A percentile compares a stretch with the other conserved stretches of the same genome.
These are phyloP conservation scores for Hylomyscus alleni DNA, from an alignment of 2,797 vertebrate genomes.

Conservation along the genomic window DNA sequence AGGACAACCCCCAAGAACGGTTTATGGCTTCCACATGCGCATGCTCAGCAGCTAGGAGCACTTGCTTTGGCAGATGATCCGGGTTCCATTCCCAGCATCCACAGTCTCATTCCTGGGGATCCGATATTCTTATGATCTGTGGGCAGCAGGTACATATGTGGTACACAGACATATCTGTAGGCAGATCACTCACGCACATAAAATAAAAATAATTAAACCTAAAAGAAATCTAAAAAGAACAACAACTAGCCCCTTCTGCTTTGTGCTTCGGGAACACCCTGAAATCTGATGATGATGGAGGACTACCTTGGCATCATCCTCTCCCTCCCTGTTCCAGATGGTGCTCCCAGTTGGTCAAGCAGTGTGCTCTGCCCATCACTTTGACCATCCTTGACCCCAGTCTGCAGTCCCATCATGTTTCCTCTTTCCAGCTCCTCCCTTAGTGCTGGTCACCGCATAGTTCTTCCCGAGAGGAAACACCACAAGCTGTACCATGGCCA, in stretches of 20 bases:
- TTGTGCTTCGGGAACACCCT: neutral
- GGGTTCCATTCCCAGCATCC: neutral
- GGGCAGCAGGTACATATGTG: neutral
- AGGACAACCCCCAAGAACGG: neutral
- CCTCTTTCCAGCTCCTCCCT: conserved; percentile 68
- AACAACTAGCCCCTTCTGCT: too few relatives aligned
- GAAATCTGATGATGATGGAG: accelerated
- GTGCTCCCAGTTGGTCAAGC: neutral
- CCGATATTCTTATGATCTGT: neutral
- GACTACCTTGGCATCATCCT: too few relatives aligned
- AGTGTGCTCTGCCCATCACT: neutral
- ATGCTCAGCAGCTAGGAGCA: neutral
- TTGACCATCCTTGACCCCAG: accelerated
- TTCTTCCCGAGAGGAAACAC: conserved; percentile 54
- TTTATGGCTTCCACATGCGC: neutral
- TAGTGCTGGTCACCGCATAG: conserved; percentile 45
- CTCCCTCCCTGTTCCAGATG: neutral
- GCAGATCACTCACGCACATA: neutral
- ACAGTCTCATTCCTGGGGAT: too few relatives aligned
- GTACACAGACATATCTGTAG: neutral
- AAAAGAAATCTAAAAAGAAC: neutral
- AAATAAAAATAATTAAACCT: neutral
- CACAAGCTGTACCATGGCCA: conserved; percentile 57
- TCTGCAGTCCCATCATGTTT: neutral
- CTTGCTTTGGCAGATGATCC: neutral